A percentile compares a stretch with the other conserved stretches of the same genome.
Evolutionary conservation across 2,797 vertebrate genomes (phyloP).

Genomic region (Moxostoma hubbsi): DNA sequence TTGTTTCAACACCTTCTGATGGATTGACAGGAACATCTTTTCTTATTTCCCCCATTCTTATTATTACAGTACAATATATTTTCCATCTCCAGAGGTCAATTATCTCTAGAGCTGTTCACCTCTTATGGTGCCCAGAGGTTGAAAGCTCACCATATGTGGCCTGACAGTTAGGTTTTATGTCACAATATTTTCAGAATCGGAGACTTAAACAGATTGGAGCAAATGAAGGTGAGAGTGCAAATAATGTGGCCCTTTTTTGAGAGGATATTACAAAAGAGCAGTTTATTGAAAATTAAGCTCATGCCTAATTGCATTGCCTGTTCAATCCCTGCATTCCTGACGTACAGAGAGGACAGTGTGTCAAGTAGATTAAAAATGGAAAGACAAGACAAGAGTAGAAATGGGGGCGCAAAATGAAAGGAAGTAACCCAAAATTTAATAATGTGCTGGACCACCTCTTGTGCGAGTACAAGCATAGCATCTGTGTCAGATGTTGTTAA

Average conservation of each 20-base stretch:
- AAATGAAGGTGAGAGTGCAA: conserved; percentile 75
- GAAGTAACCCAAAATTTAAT: conserved; percentile 83
- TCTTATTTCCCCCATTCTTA: conserved; percentile 61
- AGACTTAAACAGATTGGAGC: conserved; percentile 74
- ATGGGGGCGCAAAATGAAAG: conserved; percentile 68
- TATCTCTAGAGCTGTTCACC: conserved; percentile 53
- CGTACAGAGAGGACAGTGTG: conserved; percentile 72
- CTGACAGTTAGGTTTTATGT: conserved; percentile 72
- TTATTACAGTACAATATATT: conserved; percentile 46
- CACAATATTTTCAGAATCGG: conserved; percentile 79
- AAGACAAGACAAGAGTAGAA: conserved; percentile 65
- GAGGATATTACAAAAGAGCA: conserved; percentile 59
- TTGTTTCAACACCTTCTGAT: conserved; percentile 67
- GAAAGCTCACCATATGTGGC: conserved; percentile 61
- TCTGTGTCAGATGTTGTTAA: conserved; percentile 88
- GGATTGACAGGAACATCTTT: conserved; percentile 68
- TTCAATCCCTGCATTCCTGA: conserved; percentile 64
- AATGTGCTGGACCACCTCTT: conserved; percentile 83
- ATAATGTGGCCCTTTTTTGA: conserved; percentile 61
- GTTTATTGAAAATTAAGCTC: conserved; percentile 74
- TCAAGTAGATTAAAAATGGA: conserved; percentile 77
- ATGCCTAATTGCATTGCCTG: conserved; percentile 73
- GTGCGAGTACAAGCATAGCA: conserved; percentile 82
- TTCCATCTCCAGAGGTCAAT: conserved; percentile 44
- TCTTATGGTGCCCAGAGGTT: conserved; percentile 30